Base-by-base conservation (phyloP, 2,888 invertebrate species). In the Blera fallax region DNA sequence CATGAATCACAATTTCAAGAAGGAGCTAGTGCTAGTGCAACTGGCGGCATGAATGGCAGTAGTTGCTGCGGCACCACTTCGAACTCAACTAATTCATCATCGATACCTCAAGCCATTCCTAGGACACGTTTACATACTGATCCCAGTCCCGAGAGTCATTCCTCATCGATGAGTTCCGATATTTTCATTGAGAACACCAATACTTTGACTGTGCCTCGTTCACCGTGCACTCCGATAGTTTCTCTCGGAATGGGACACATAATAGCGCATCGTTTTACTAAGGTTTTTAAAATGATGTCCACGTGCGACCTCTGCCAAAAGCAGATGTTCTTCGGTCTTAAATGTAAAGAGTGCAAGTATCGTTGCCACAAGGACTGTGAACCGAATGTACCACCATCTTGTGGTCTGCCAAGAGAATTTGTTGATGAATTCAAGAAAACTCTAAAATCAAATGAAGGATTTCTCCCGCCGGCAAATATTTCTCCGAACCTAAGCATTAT, bases 291-390 rank as follows among this genome's bases (percentile, higher is more conserved):
- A 92, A 94, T 97, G 94, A 96, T 97, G 92, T 96, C 97, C 69
- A 96, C 96, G 1, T 98, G 98, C 93, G 97, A 97, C 92, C 95
- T 96, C 90, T 98, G 98, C 93, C 95, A 96, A 89, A 97, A 96
- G 90, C 97, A 96, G 92, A 96, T 97, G 95, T 95, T 97, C 88
- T 95, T 97, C 91, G 96, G 96, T 7, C 94, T 97, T 88, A 98
- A 97, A 92, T 98, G 98, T 92, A 98, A 96, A 91, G 98, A 98
- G 92, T 98, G 98, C 94, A 98, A 98, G 93, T 98, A 97, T 91
- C 97, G 91, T 37, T 92, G 92, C 85, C 92, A 92, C 92, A 94
- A 94, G 88, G 97, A 98, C 90, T 98, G 98, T 91, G 97, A 97
- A 89, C 94, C 95, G 62, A 97, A 97, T 93, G 98, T 98, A 88